Conservation (phyloP, 2,113 vertebrate species). For the Cinclus cinclus region DNA sequence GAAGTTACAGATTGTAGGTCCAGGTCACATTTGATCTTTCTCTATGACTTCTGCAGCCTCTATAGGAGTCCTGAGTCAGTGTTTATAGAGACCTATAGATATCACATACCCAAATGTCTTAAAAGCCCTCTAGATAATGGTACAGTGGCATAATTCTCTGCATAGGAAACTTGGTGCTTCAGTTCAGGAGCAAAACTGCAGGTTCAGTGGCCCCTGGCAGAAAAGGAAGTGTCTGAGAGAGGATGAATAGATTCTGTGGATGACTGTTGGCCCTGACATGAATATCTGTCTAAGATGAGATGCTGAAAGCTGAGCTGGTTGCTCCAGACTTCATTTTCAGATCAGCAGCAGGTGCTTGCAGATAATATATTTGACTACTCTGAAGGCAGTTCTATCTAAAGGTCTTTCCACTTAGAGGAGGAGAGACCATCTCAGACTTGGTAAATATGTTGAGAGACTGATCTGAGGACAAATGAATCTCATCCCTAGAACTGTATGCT, state of each 20-base stretch:
- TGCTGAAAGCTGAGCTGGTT: neutral
- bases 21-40: neutral
- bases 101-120: neutral
- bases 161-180: neutral
- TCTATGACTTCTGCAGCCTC: neutral
- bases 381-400: neutral
- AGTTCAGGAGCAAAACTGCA: neutral
- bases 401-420: neutral
- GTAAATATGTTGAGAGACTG: neutral
- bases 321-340: neutral
- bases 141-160: rapidly evolving
- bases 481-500: rapidly evolving
- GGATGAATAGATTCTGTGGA: neutral
- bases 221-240: neutral
- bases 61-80: neutral
- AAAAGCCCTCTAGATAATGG: neutral
- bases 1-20: neutral
- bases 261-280: neutral
- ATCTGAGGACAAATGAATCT: neutral
- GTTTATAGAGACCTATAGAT: neutral
- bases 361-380: neutral
- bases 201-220: neutral
- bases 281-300: neutral
- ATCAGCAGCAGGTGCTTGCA: neutral
- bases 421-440: neutral